A percentile compares a stretch with the other conserved stretches of the same genome.
These are phyloP conservation scores for Julus scanicus DNA, from an alignment of 2,888 invertebrate genomes.

Conservation along the genomic window DNA sequence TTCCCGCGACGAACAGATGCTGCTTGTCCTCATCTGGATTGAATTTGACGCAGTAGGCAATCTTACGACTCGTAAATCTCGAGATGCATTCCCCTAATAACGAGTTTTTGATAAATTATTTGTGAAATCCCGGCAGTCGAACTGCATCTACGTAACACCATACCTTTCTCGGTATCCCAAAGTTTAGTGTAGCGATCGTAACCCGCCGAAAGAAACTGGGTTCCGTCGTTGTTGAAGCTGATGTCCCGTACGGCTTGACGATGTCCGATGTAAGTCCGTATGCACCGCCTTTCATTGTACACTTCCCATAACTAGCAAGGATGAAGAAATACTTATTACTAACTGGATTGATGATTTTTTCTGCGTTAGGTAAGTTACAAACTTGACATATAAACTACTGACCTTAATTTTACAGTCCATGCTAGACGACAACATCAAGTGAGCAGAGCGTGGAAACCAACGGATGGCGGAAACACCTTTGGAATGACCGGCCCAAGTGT, in stretches of 20 bases:
- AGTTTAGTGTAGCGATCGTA: slow-evolving; percentile 97
- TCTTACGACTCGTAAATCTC: slow-evolving; percentile 93
- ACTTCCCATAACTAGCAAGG: slow-evolving; percentile 90
- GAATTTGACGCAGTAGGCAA: slow-evolving; percentile 98
- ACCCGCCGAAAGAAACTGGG: slow-evolving; percentile 91
- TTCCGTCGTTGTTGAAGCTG: slow-evolving; percentile 93
- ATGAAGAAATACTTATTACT: too few species aligned
- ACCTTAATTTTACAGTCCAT: slow-evolving; percentile 98
- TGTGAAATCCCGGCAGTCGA: too few species aligned
- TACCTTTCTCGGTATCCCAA: slow-evolving; percentile 99
- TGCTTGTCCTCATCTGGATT: slow-evolving; percentile 98
- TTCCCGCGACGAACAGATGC: slow-evolving; percentile 97
- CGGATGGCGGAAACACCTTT: slow-evolving; percentile 95
- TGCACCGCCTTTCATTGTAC: slow-evolving; percentile 90
- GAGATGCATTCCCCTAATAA: slow-evolving; percentile 68
- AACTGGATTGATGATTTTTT: too few species aligned
- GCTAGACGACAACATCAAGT: slow-evolving; percentile 92
- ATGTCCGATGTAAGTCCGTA: slow-evolving; percentile 96
- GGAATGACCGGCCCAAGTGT: slow-evolving; percentile 97
- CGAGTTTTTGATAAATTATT: neutral
- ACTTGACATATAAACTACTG: slow-evolving; percentile 54
- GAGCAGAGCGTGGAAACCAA: slow-evolving; percentile 95
- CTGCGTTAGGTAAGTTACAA: too few species aligned
- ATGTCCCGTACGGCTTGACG: slow-evolving; percentile 96
- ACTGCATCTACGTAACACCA: slow-evolving; percentile 68